Conservation (phyloP, 2,888 invertebrate genomes). For the Pecten maximus region DNA sequence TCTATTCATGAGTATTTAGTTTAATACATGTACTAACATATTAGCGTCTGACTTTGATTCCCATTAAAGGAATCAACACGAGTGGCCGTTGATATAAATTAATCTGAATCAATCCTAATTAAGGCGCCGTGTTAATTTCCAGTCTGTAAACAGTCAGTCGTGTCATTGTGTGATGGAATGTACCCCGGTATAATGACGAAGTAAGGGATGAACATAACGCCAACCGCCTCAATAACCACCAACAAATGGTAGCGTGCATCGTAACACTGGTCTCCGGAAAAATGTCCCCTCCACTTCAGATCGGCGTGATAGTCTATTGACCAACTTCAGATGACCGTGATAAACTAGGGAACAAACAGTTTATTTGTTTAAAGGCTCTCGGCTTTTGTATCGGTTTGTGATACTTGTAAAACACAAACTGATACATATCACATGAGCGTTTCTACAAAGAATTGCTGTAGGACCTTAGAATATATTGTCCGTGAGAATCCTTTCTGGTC, state of each 20-base stretch:
- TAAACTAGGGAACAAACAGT: not conserved
- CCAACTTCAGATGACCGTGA: slow-evolving; percentile 13
- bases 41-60: not conserved
- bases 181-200: not conserved
- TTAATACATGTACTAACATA: not conserved
- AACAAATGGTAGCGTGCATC: slow-evolving; percentile 9
- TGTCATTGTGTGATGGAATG: not conserved
- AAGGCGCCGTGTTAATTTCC: not conserved
- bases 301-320: slow-evolving; percentile 27
- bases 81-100: not conserved
- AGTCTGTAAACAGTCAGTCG: not conserved
- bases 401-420: not conserved
- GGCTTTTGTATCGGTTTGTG: not conserved
- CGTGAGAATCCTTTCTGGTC: not conserved
- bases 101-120: not conserved
- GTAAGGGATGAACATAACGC: not conserved
- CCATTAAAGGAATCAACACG: not conserved
- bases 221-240: not conserved
- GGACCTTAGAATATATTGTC: not conserved
- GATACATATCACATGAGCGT: not conserved
- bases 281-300: not conserved
- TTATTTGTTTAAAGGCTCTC: not conserved
- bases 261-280: not conserved
- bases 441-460: not conserved
- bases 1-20: not conserved